Conservation (phyloP, 2,888 invertebrate genomes). For the Thereva nobilitata region DNA sequence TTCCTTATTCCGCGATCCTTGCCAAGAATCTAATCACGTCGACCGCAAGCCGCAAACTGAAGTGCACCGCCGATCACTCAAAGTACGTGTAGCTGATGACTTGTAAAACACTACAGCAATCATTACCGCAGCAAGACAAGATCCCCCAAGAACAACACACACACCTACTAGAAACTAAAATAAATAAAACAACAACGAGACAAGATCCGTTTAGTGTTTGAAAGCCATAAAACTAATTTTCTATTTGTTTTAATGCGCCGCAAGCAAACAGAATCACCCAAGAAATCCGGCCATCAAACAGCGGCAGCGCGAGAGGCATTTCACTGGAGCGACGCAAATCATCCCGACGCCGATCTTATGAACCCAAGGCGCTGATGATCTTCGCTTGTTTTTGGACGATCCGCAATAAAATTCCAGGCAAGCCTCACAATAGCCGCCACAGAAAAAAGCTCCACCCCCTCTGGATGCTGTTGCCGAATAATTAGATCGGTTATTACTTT, state of each 20-base stretch:
- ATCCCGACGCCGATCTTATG: conserved; percentile 7
- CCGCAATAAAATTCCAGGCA: conserved; percentile 24
- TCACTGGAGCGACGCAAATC: conserved; percentile 10
- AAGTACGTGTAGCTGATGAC: conserved; percentile 30
- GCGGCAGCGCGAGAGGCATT: neutral
- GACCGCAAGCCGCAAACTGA: conserved; percentile 33
- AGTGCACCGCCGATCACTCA: conserved; percentile 18
- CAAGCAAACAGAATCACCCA: conserved; percentile 29
- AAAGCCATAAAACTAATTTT: conserved; percentile 32
- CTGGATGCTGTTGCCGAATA: neutral
- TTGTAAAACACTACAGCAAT: conserved; percentile 22
- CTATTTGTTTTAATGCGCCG: conserved; percentile 34
- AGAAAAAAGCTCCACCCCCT: conserved; percentile 19
- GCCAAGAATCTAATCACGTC: conserved; percentile 1
- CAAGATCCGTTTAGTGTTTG: conserved; percentile 29
- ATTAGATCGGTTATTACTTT: conserved; percentile 20
- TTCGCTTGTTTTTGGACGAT: conserved; percentile 32
- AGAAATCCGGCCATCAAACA: conserved; percentile 23
- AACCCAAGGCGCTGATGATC: conserved; percentile 23
- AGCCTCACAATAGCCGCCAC: conserved; percentile 12
- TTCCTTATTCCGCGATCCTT: neutral
- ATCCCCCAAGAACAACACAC: conserved; percentile 17
- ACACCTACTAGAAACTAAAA: conserved; percentile 19
- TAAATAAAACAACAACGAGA: conserved; percentile 30
- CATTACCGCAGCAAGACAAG: conserved; percentile 27